A percentile compares a stretch with the other conserved stretches of the same genome.
These are phyloP conservation scores for Pheucticus melanocephalus DNA, from an alignment of 2,113 vertebrate genomes.

Conservation along the genomic window DNA sequence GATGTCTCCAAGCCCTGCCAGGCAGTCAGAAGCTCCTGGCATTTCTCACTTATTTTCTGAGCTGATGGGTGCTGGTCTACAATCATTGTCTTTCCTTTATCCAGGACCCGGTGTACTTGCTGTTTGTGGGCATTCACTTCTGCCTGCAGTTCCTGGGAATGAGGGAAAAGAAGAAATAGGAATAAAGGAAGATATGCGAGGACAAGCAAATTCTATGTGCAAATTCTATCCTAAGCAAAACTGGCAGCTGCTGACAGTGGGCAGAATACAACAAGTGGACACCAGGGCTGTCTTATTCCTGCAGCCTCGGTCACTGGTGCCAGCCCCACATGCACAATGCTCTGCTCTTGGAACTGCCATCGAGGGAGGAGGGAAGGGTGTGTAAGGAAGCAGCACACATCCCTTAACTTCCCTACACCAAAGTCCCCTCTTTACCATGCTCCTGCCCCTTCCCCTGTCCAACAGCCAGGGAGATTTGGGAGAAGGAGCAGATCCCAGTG, in stretches of 20 bases:
- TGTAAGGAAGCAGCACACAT: neutral
- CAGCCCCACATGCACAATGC: neutral
- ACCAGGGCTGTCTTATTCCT: neutral
- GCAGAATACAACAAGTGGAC: neutral
- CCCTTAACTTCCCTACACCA: neutral
- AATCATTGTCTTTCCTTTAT: conserved; percentile 73
- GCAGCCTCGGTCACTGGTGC: neutral
- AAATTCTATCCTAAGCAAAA: neutral
- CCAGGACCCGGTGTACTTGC: conserved; percentile 75
- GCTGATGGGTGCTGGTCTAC: conserved; percentile 65
- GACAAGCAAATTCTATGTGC: neutral
- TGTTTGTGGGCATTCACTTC: conserved; percentile 80
- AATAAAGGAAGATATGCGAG: neutral
- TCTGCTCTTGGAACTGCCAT: neutral
- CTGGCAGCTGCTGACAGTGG: neutral
- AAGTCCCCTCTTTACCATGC: neutral
- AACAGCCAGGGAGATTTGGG: neutral
- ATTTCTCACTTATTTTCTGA: conserved; percentile 72
- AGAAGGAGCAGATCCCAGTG: neutral
- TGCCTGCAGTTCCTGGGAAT: conserved; percentile 76
- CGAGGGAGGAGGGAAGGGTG: neutral
- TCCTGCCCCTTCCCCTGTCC: neutral
- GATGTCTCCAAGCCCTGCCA: conserved; percentile 82
- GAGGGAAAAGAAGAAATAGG: neutral
- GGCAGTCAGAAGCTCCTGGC: conserved; percentile 67